Evolutionary conservation across 1,140 invertebrate genomes (phyloP), one percentile per base, ranked within the genome.

Genomic region (Drosophila kurseongensis): DNA sequence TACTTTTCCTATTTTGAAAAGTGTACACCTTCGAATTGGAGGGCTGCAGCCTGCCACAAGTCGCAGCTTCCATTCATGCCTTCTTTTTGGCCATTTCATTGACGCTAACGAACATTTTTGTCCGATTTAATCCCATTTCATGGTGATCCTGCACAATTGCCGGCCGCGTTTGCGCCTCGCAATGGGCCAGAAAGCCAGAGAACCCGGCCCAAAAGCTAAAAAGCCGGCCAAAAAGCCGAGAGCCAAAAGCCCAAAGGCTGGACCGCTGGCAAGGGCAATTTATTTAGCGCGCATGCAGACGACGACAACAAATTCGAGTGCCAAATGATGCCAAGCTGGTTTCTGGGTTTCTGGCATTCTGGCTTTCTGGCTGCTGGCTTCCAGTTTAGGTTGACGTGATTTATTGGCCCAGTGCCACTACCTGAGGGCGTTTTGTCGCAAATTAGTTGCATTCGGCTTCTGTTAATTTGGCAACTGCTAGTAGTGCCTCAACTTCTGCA

Each of bases 51-150:
- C 45, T 56, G 52, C 68, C 68, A 71, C 67, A 72, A 75, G 58
- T 71, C 51, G 47, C 41, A 48, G 66, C 59, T 59, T 55, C 75
- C 84, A 88, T 88, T 88, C 80, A 89, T 84, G 76, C 72, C 72
- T 69, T 80, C 76, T 81, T 83, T 83, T 89, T 89, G 76, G 84
- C 77, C 85, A 82, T 89, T 89, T 83, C 83, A 86, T 89, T 89
- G 84, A 89, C 84, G 84, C 84, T 89, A 89, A 89, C 84, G 84
- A 89, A 89, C 84, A 89, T 89, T 89, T 89, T 90, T 89, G 84
- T 89, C 80, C 84, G 84, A 89, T 89, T 89, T 89, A 89, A 89
- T 89, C 84, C 84, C 84, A 89, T 89, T 89, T 89, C 84, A 89
- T 89, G 84, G 84, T 89, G 84, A 90, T 89, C 85, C 85, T 88